A percentile compares a stretch with the other conserved stretches of the same genome.
phyloP scores from a whole-genome alignment of 2,113 vertebrate species.

The Sapayoa aenigma region DNA sequence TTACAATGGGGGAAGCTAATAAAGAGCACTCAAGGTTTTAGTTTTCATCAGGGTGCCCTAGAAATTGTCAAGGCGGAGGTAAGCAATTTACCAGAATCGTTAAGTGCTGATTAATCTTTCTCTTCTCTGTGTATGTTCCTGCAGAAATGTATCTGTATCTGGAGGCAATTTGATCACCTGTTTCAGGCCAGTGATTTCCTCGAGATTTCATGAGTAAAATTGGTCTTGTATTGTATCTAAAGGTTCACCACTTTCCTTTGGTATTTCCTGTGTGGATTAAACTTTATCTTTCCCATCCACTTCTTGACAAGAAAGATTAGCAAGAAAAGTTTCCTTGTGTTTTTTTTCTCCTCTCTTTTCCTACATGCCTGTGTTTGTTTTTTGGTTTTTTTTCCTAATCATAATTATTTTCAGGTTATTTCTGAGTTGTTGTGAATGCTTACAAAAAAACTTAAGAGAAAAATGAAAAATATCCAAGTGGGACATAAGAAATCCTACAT shows the following conservation, averaged over 20 bases:
- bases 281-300: background rate
- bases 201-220: background rate
- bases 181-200: background rate
- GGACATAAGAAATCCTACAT: background rate
- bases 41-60: background rate
- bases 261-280: background rate
- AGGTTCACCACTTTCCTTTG: background rate
- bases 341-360: background rate
- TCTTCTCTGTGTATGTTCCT: background rate
- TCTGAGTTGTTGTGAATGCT: background rate
- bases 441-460: background rate
- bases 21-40: rapidly evolving
- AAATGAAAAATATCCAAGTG: background rate
- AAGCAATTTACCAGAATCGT: background rate
- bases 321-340: background rate
- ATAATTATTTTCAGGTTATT: background rate
- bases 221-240: background rate
- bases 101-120: background rate
- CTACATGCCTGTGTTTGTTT: background rate
- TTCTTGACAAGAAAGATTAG: background rate
- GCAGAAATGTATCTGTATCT: background rate
- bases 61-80: background rate
- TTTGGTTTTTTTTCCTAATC: rapidly evolving
- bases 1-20: background rate
- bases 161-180: background rate